These are phyloP conservation scores for Panthera uncia DNA, from an alignment of 2,113 vertebrate species.

Conservation along the genomic window DNA sequence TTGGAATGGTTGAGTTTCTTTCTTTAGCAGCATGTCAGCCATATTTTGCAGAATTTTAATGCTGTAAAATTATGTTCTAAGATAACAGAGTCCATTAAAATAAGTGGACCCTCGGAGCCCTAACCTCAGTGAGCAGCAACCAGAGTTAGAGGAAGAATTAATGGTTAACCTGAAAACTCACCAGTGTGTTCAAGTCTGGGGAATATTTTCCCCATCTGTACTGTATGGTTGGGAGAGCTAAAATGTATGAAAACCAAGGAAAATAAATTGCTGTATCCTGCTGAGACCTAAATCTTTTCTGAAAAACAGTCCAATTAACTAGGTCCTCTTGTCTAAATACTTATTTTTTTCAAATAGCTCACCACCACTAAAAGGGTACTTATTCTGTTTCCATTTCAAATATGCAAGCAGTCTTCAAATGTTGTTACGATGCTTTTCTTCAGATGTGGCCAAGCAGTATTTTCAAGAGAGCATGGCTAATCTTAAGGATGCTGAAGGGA, in stretches of 20 bases:
- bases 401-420: not conserved
- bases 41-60: not conserved
- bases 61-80: not conserved
- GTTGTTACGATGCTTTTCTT: not conserved
- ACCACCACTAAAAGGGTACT: not conserved
- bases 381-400: not conserved
- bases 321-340: not conserved
- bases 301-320: not conserved
- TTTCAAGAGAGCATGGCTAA: slow-evolving; percentile 85
- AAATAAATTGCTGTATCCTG: not conserved
- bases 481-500: slow-evolving; percentile 76
- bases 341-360: not conserved
- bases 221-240: not conserved
- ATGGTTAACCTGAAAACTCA: not conserved
- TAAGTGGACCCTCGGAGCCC: not conserved
- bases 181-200: not conserved
- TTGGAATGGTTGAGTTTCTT: not conserved
- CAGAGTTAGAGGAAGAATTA: not conserved
- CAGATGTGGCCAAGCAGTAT: slow-evolving; percentile 81
- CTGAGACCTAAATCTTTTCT: not conserved
- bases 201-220: not conserved
- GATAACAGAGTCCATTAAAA: not conserved
- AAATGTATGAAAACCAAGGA: not conserved
- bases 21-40: not conserved
- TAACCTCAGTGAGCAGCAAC: not conserved